Conservation (phyloP, 2,888 invertebrate species). For the Sesia apiformis region DNA sequence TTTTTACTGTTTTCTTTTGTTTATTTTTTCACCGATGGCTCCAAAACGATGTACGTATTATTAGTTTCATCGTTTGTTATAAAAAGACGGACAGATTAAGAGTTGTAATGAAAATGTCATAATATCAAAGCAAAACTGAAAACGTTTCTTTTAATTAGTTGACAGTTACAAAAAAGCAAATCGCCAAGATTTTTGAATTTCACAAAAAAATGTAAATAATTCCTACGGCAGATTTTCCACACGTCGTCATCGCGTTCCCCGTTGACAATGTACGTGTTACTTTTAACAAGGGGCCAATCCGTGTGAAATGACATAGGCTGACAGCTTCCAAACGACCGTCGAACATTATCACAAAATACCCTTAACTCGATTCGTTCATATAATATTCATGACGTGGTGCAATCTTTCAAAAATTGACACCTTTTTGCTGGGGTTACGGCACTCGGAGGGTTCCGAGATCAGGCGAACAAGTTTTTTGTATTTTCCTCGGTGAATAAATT, state of each 20-base stretch:
- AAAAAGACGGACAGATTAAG: no score
- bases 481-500: conserved; percentile 66
- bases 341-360: conserved; percentile 72
- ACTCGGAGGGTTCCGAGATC: conserved; percentile 30
- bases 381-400: conserved; percentile 72
- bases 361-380: conserved; percentile 72
- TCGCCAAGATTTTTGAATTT: neutral
- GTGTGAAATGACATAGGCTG: conserved; percentile 71
- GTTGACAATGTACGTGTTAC: conserved; percentile 66
- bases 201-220: neutral
- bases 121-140: no score
- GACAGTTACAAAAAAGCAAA: neutral
- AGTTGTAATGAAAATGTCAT: no score
- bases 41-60: no score
- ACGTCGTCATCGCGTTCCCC: conserved; percentile 31
- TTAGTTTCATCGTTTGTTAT: no score
- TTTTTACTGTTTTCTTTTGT: no score
- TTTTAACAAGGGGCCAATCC: conserved; percentile 72
- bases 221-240: conserved; percentile 42
- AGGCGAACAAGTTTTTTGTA: conserved; percentile 60
- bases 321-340: conserved; percentile 60
- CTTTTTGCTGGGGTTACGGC: conserved; percentile 47
- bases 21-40: no score
- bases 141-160: no score
- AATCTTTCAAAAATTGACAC: conserved; percentile 76